Base-by-base conservation (phyloP, 2,797 vertebrate species). In the Leptatherina wallacei region DNA sequence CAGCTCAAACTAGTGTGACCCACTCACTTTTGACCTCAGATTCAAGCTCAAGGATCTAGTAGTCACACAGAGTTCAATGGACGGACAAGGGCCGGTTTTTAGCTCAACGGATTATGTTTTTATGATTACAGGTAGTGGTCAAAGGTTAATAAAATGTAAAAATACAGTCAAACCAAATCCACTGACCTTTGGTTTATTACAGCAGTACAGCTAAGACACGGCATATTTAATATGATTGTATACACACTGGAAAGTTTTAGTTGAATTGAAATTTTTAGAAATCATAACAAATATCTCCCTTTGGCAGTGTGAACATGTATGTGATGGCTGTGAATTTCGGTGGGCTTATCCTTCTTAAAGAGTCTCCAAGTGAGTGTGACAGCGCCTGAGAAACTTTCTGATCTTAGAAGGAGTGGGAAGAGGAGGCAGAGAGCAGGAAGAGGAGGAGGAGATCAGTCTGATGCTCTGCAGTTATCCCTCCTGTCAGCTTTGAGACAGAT, bases 21-120 rank as follows among this genome's bases (percentile, higher is more conserved):
- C 84, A 87, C 83, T 90, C 61, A 78, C 84, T 87, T 85, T 75
- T 86, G 79, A 88, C 88, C 83, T 75, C 65, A 51, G 35, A 69
- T 71, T 61, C 67, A 71, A 74, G 77, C 83, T 70, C 66, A 59
- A 29, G 76, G 73, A 75, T 60, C 70, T 40, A 57, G 54, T 68
- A 77, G 63, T 82, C 69, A 80, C 75, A 79, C 64, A 20, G 67
- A 55, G 60, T 29, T 67, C 65, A 61, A 66, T 0, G 20, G 57
- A 71, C 54, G 58, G 60, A 33, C 22, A 36, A 61, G 30, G 65
- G 66, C 75, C 51, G 64, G 68, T 81, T 80, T 80, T 63, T 71
- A 82, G 70, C 60, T 79, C 87, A 90, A 86, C 67, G 66, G 73
- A 14, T 40, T 18, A 18, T 44, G 40, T 44, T 44, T 44, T 2